Conservation (phyloP, 2,888 invertebrate genomes). For the Boloria selene region DNA sequence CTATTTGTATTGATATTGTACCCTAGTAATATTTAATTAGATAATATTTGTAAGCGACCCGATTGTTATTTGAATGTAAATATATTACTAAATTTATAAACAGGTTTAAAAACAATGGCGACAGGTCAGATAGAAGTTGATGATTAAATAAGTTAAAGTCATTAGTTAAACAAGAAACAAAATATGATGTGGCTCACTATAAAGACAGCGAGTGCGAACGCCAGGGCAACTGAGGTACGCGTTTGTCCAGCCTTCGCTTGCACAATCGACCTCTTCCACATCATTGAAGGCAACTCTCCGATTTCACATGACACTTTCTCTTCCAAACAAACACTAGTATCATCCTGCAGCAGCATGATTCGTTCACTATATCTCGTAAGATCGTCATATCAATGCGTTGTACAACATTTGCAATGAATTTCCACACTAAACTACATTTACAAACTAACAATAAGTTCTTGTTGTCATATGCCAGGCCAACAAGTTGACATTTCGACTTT, state of each 20-base stretch:
- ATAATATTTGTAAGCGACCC: too few relatives aligned
- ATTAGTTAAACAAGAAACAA: not conserved
- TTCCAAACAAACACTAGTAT: slow-evolving; percentile 57
- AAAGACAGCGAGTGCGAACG: slow-evolving; percentile 54
- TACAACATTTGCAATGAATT: slow-evolving; percentile 33
- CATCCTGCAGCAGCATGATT: slow-evolving; percentile 55
- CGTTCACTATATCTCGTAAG: slow-evolving; percentile 33
- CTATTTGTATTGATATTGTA: too few relatives aligned
- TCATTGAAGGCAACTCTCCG: slow-evolving; percentile 77
- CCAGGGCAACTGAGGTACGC: slow-evolving; percentile 53
- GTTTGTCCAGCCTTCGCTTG: slow-evolving; percentile 62
- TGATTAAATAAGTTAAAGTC: too few relatives aligned
- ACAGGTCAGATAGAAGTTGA: not conserved
- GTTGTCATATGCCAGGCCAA: slow-evolving; percentile 35
- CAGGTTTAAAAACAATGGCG: slow-evolving; percentile 16
- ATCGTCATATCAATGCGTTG: slow-evolving; percentile 57
- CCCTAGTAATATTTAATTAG: too few relatives aligned
- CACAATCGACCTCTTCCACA: slow-evolving; percentile 81
- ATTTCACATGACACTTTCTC: slow-evolving; percentile 80
- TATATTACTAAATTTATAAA: slow-evolving; percentile 4
- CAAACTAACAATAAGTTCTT: slow-evolving; percentile 32
- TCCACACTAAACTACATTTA: slow-evolving; percentile 24
- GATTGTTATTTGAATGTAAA: too few relatives aligned
- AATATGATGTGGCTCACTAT: slow-evolving; percentile 56
- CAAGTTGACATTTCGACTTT: slow-evolving; percentile 19